Percentiles rank a stretch among this genome's conserved stretches.
Conservation (phyloP, 2,113 vertebrate species). For the Ammodytes marinus region DNA sequence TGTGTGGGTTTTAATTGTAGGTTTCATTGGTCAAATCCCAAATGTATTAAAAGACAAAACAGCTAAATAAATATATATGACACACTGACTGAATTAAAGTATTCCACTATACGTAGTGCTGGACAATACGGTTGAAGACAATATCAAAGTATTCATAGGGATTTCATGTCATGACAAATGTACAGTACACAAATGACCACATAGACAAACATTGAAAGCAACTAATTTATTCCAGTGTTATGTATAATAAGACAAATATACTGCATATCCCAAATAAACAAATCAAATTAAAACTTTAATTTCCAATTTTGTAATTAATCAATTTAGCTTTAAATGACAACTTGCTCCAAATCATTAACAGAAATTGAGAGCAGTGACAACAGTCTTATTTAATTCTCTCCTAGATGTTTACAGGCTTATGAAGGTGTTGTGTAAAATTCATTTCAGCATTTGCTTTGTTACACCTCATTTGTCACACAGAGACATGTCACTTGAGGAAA, state of each 20-base stretch:
- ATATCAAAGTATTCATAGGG: not conserved
- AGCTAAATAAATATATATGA: not conserved
- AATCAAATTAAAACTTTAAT: not conserved
- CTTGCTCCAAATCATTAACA: not conserved
- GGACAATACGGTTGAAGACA: not conserved
- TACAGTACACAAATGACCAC: not conserved
- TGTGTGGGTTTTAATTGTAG: not conserved
- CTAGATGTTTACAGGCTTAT: conserved; percentile 16
- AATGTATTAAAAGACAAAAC: not conserved
- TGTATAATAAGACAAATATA: no score
- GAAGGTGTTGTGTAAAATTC: not conserved
- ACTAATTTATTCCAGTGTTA: not conserved
- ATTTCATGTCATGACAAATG: not conserved
- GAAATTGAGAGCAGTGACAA: not conserved
- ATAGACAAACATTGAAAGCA: not conserved
- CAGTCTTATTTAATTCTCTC: not conserved
- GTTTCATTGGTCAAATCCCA: not conserved
- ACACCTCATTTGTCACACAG: conserved; percentile 48
- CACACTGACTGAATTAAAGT: not conserved
- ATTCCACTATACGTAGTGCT: not conserved
- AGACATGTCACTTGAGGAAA: conserved; percentile 62
- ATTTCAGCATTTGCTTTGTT: conserved; percentile 48
- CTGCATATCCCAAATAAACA: no score
- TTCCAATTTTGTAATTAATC: not conserved
- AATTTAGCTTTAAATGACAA: no score